These are phyloP conservation scores for Tringa solitaria DNA, from an alignment of 2,113 vertebrate genomes.

Conservation along the genomic window DNA sequence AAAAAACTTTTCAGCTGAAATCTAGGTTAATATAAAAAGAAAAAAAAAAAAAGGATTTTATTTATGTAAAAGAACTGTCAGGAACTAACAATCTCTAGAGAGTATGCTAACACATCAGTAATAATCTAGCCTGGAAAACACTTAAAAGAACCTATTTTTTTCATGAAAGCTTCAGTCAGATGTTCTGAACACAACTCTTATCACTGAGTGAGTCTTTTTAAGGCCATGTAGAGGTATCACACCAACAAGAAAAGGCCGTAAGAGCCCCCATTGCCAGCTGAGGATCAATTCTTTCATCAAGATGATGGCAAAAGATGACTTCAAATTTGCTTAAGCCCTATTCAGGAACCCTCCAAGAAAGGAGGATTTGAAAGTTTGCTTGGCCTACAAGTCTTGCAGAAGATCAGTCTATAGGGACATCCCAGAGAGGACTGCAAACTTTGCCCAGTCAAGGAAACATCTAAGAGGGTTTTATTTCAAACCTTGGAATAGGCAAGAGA, in stretches of 20 bases:
- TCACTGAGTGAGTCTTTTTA: not conserved
- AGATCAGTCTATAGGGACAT: not conserved
- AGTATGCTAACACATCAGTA: not conserved
- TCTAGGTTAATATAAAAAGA: not conserved
- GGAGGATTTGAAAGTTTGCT: not conserved
- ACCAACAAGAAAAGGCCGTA: not conserved
- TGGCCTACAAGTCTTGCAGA: not conserved
- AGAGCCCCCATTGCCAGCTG: not conserved
- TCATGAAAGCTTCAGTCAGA: not conserved
- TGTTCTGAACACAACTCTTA: not conserved
- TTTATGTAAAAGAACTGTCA: not conserved
- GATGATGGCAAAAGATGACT: not conserved
- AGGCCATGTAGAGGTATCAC: not conserved
- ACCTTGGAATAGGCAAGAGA: not conserved
- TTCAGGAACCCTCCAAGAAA: not conserved
- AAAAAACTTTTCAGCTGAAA: not conserved
- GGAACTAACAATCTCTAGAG: not conserved
- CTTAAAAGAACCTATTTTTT: not conserved
- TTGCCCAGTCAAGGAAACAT: not conserved
- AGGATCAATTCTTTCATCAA: not conserved
- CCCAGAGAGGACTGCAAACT: not conserved
- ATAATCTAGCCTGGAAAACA: not conserved
- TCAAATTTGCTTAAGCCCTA: not conserved
- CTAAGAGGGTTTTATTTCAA: not conserved
- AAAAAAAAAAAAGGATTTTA: not conserved